Evolutionary conservation across 2,113 vertebrate genomes (phyloP), one percentile per base, ranked within the genome.

Genomic region (Pholis gunnellus): DNA sequence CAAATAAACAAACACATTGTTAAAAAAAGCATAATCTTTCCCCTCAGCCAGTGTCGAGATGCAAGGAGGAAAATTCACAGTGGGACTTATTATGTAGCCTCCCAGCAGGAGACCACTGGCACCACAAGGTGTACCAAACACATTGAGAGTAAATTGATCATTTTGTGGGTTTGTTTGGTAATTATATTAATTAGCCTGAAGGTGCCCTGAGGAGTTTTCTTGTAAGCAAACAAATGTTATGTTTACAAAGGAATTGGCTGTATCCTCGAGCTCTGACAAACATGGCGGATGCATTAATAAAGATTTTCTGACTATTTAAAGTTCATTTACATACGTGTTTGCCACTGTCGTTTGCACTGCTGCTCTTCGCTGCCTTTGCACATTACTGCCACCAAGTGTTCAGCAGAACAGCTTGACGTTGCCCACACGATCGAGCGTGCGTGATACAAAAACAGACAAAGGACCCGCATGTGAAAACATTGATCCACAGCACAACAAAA

Each of bases 41-140:
- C 42, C 25, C 27, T 50, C 66, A 77, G 73, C 27, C 18, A 7
- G 73, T 61, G 76, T 59, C 5, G 1, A 80, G 65, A 78, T 76
- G 9, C 67, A 78, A 65, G 73, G 60, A 76, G 29, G 38, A 42
- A 73, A 80, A 82, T 81, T 29, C 81, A 74, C 87, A 78, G 54
- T 34, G 90, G 91, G 86, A 71, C 84, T 88, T 83, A 79, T 92
- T 91, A 90, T 75, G 69, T 42, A 78, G 66, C 70, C 61, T 78
- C 85, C 42, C 60, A 59, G 63, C 60, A n/a, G n/a, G n/a, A 79
- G 76, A 82, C 50, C 40, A 50, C 13, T 72, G 71, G 78, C 70
- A 81, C 70, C 78, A 79, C 68, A 72, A 83, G 65, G 36, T 78
- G 14, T 14, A 38, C 9, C 42, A 13, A 36, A 48, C 9, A 46